A percentile compares a stretch with the other conserved stretches of the same genome.
These are phyloP conservation scores for Syndactyla subalaris DNA, from an alignment of 2,797 vertebrate genomes.

Conservation along the genomic window DNA sequence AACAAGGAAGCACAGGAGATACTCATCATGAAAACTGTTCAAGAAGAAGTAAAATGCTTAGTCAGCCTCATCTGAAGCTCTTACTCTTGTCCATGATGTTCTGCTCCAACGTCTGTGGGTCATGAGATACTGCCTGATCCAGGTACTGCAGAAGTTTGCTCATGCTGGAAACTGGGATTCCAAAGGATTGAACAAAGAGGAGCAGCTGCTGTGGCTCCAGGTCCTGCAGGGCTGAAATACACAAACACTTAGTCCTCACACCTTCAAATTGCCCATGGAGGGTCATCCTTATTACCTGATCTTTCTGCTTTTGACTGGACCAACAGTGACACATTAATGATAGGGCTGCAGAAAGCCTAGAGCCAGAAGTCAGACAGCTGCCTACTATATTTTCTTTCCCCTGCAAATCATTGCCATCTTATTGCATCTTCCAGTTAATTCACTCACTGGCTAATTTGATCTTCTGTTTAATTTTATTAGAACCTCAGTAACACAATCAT, in stretches of 20 bases:
- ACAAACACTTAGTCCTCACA: not conserved
- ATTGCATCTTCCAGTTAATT: constrained; percentile 66
- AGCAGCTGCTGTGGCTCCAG: constrained; percentile 95
- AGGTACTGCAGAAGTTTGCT: constrained; percentile 96
- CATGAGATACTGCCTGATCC: constrained; percentile 95
- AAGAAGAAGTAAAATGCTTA: not conserved
- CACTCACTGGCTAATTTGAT: constrained; percentile 62
- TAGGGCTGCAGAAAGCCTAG: constrained; percentile 1
- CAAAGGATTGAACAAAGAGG: constrained; percentile 97
- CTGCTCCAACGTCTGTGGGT: constrained; percentile 91
- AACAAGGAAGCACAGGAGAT: not conserved
- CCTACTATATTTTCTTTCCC: constrained; percentile 11
- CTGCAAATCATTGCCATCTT: constrained; percentile 33
- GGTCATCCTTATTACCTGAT: not conserved
- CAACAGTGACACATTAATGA: not conserved
- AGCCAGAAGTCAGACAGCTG: constrained; percentile 49
- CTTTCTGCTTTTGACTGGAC: not conserved
- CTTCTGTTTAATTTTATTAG: constrained; percentile 64
- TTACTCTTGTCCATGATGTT: constrained; percentile 99
- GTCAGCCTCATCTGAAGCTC: not conserved
- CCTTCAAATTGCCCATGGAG: not conserved
- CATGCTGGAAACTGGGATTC: constrained; percentile 99
- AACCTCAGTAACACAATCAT: constrained; percentile 54
- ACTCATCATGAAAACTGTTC: not conserved
- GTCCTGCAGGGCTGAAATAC: constrained; percentile 88